Evolutionary conservation across 2,797 vertebrate genomes (phyloP).

Genomic region (Tragopan temminckii): DNA sequence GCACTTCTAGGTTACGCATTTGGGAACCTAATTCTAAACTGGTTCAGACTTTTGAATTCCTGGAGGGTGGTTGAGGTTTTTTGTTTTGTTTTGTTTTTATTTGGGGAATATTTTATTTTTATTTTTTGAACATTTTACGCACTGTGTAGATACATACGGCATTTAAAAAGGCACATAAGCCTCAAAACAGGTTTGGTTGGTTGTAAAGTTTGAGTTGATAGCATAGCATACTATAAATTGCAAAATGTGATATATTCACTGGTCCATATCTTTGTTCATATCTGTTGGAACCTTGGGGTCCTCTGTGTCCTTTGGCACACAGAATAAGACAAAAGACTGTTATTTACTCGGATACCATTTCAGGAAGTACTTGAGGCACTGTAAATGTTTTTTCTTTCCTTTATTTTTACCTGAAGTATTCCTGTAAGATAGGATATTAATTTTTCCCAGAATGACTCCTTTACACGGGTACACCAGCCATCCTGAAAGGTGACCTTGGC

Average conservation of each 20-base stretch:
- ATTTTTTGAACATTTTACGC: neutral
- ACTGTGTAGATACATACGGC: neutral
- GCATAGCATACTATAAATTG: conserved; percentile 38
- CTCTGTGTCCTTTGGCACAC: neutral
- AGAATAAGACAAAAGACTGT: conserved; percentile 63
- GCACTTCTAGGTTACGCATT: neutral
- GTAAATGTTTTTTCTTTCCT: conserved; percentile 1
- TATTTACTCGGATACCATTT: conserved; percentile 52
- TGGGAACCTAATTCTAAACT: neutral
- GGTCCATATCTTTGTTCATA: conserved; percentile 50
- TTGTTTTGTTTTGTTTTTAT: neutral
- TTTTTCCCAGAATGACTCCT: neutral
- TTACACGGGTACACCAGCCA: neutral
- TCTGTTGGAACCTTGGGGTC: conserved; percentile 42
- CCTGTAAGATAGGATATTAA: neutral
- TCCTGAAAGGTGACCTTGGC: conserved; percentile 15
- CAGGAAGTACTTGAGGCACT: conserved; percentile 67
- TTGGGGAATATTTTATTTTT: neutral
- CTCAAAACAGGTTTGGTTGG: neutral
- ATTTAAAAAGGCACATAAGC: neutral
- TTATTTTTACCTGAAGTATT: conserved; percentile 41
- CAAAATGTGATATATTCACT: conserved; percentile 25
- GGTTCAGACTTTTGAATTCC: neutral
- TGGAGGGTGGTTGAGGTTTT: too few species aligned
- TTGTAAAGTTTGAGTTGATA: conserved; percentile 43